These are phyloP conservation scores for Drosophila repletoides DNA, from an alignment of 1,140 invertebrate species.

Conservation along the genomic window DNA sequence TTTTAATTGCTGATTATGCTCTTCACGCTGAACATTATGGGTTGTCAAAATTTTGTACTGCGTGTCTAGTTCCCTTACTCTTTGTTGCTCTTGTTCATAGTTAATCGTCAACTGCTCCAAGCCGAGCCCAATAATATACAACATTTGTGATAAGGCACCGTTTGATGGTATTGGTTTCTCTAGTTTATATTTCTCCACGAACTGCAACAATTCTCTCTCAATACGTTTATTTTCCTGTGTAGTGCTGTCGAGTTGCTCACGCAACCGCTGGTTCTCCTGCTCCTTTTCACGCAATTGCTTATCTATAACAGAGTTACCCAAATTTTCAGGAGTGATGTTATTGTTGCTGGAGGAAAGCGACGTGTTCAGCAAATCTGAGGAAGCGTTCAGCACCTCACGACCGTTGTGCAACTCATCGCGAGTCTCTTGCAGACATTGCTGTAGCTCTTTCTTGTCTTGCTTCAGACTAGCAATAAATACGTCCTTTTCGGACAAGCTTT, in stretches of 20 bases:
- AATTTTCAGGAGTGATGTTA: constrained; percentile 61
- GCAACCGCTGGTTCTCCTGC: constrained; percentile 59
- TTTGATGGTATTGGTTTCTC: background rate
- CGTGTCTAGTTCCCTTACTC: constrained; percentile 1
- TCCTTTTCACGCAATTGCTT: constrained; percentile 75
- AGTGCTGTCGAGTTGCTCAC: constrained; percentile 24
- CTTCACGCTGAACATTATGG: background rate
- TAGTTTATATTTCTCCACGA: constrained; percentile 28
- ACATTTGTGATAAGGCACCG: background rate
- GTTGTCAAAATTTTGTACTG: background rate
- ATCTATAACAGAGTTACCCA: constrained; percentile 68
- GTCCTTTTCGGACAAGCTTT: constrained; percentile 16
- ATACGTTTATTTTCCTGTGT: constrained; percentile 11
- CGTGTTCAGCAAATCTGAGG: constrained; percentile 56
- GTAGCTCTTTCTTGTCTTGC: constrained; percentile 57
- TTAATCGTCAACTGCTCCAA: background rate
- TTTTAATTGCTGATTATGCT: background rate
- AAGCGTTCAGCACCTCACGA: constrained; percentile 51
- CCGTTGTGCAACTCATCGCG: constrained; percentile 51
- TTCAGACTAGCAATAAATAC: constrained; percentile 29
- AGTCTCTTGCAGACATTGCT: constrained; percentile 59
- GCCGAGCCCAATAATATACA: background rate
- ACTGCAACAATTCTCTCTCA: constrained; percentile 12
- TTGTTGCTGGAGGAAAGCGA: constrained; percentile 44
- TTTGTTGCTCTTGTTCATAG: background rate